Evolutionary conservation across 2,113 vertebrate genomes (phyloP).

Genomic region (Hemibagrus wyckioides): DNA sequence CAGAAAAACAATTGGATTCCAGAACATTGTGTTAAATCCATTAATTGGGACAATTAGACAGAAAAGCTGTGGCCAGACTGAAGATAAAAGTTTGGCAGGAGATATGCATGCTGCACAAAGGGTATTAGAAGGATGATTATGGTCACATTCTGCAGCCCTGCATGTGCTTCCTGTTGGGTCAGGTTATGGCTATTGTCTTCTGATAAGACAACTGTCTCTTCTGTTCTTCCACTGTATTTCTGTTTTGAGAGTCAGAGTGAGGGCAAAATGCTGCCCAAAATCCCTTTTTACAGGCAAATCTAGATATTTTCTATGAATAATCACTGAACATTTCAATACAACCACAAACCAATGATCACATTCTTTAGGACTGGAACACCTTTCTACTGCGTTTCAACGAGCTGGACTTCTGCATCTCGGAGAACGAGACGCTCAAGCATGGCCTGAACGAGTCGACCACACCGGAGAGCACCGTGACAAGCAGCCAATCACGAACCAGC

Average conservation of each 20-base stretch:
- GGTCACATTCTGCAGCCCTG: background rate
- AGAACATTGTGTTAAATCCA: background rate
- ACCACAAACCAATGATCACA: background rate
- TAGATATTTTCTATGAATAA: background rate
- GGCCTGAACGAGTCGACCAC: slow-evolving; percentile 88
- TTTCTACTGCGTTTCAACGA: slow-evolving; percentile 95
- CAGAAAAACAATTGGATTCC: background rate
- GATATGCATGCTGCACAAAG: background rate
- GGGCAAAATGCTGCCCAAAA: background rate
- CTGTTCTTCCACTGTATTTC: background rate
- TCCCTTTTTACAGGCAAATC: background rate
- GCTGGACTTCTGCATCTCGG: slow-evolving; percentile 95
- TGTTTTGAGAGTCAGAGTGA: background rate
- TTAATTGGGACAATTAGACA: background rate
- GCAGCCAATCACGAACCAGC: slow-evolving; percentile 83
- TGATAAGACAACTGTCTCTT: background rate
- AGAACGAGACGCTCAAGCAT: slow-evolving; percentile 96
- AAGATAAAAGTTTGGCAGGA: background rate
- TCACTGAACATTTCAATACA: background rate
- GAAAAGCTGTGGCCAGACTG: background rate
- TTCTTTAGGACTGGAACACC: slow-evolving; percentile 92
- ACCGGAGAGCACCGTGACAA: slow-evolving; percentile 86
- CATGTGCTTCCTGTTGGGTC: background rate
- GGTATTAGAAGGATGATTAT: background rate
- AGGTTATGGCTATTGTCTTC: background rate